Conservation (phyloP, 35 echinoderm and acorn worm genomes). For the Amphiura filiformis region DNA sequence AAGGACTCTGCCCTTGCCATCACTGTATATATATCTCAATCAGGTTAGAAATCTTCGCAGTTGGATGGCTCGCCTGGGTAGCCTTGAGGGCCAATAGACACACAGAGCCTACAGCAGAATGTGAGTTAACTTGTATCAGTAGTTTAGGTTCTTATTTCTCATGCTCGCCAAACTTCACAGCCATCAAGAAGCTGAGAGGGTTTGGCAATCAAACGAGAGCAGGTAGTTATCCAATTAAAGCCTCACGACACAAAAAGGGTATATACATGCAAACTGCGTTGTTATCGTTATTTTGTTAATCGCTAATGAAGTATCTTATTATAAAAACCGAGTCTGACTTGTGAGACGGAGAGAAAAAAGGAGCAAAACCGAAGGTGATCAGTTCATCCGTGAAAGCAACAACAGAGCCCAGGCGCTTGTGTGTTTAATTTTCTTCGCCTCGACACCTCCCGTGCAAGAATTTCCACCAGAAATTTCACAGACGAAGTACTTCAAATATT, state of each 20-base stretch:
- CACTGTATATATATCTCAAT: not conserved
- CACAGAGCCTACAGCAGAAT: not conserved
- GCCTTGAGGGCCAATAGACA: not conserved
- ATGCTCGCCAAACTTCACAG: not conserved
- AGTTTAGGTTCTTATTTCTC: not conserved
- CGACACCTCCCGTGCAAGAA: conserved; percentile 3
- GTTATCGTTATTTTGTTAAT: not conserved
- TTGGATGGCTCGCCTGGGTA: not conserved
- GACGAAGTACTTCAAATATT: not conserved
- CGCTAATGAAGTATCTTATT: conserved; percentile 1
- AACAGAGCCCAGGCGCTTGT: not conserved
- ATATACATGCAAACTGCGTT: conserved; percentile 2
- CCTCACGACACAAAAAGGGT: not conserved
- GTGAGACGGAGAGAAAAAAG: not conserved
- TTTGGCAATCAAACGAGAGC: not conserved
- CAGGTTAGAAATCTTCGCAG: not conserved
- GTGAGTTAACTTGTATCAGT: not conserved
- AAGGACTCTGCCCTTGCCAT: not conserved
- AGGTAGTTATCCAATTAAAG: conserved; percentile 8
- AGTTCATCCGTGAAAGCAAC: conserved; percentile 3
- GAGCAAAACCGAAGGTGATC: not conserved
- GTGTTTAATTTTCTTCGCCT: conserved; percentile 8
- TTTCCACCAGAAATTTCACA: conserved; percentile 8
- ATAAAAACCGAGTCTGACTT: not conserved
- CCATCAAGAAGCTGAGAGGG: conserved; percentile 5